Evolutionary conservation across 2,888 invertebrate species (phyloP), one percentile per base, ranked within the genome.

Genomic region (Lepidonotus clava): DNA sequence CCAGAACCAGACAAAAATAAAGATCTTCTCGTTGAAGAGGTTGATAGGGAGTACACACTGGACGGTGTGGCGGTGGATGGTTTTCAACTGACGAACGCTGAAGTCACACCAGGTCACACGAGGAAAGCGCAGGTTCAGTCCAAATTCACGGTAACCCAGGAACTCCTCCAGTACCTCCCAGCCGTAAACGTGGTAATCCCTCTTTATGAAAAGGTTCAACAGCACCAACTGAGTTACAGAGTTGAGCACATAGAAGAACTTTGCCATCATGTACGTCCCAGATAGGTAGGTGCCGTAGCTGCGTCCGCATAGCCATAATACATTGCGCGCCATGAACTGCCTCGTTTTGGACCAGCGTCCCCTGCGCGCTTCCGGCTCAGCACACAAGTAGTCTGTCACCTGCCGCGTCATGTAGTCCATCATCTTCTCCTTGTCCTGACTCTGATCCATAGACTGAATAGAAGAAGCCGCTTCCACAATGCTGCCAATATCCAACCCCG

Each of bases 251-350:
- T 95, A 94, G 14, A 95, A 89, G 61, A 93, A 84, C 90, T 95
- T 95, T 88, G 92, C 92, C 88, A 94, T 91, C 76, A 94, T 90
- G 90, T 95, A 95, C 36, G 94, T 92, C 51, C 94, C 91, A 0
- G 94, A 92, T 21, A 95, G 93, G 90, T 94, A 95, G 87, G 94
- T 94, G 14, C 95, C 95, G 90, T 95, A 94, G 84, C 94, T 91
- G 87, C 94, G 93, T 21, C 95, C 94, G 86, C 93, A 92, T 28
- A 93, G 46, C 80, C 80, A 80, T 6, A 80, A 80, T 11, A 80
- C 51, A 24, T 80, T 80, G 0, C 51, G 46, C 4, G 80, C 80
- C 28, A 80, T 21, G n/a, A 80, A 80, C 28, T 80, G 46, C 46
- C 66, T 8, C 28, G 41, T 14, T 46, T 28, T 80, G 24, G 80